These are phyloP conservation scores for Drosophila tanythrix DNA, from an alignment of 2,888 invertebrate species.

Conservation along the genomic window DNA sequence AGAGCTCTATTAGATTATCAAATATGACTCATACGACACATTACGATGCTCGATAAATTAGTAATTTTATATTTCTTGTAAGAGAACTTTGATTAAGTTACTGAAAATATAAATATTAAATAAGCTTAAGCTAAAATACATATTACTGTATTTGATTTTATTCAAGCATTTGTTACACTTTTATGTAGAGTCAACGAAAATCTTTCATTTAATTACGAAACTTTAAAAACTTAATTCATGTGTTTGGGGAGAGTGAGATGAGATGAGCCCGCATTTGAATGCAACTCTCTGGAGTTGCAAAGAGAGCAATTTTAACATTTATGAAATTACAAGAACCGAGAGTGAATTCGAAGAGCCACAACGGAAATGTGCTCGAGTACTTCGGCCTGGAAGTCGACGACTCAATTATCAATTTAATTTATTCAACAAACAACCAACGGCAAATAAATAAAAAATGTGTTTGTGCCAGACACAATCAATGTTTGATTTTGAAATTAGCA, in stretches of 20 bases:
- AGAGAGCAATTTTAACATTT: conserved; percentile 4
- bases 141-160: not conserved
- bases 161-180: not conserved
- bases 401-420: conserved; percentile 66
- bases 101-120: not conserved
- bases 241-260: not conserved
- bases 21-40: not conserved
- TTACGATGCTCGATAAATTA: not conserved
- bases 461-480: conserved; percentile 51
- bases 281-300: conserved; percentile 7
- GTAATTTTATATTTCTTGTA: not conserved
- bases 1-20: too few relatives aligned
- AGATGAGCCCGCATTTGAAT: conserved; percentile 32
- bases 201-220: not conserved
- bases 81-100: not conserved
- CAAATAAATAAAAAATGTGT: conserved; percentile 50
- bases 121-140: not conserved
- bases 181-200: not conserved
- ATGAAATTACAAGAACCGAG: conserved; percentile 11
- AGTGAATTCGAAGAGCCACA: conserved; percentile 15
- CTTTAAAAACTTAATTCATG: not conserved
- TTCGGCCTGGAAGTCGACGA: conserved; percentile 10
- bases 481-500: conserved; percentile 58
- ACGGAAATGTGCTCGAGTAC: conserved; percentile 36
- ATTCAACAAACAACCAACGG: conserved; percentile 48